Evolutionary conservation across 2,888 invertebrate genomes (phyloP).

Genomic region (Agrilus mali): DNA sequence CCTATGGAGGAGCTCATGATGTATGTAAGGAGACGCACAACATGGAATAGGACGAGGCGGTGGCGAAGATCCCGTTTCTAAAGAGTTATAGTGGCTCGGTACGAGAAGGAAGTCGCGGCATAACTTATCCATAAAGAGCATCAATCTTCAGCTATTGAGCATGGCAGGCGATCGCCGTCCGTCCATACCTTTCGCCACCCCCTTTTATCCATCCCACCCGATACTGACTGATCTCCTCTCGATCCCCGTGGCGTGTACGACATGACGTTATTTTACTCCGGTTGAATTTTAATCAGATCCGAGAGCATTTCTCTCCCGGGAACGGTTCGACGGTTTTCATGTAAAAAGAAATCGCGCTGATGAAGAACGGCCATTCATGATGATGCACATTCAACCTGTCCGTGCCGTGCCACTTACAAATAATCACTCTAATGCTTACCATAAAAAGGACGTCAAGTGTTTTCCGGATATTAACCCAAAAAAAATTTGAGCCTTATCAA

Average conservation of each 20-base stretch:
- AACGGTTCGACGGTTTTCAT: too few relatives aligned
- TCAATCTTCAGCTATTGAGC: conserved; percentile 30
- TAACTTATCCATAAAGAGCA: conserved; percentile 27
- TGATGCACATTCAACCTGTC: too few relatives aligned
- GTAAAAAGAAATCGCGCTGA: too few relatives aligned
- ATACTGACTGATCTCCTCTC: conserved; percentile 6
- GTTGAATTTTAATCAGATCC: conserved; percentile 27
- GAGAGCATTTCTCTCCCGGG: conserved; percentile 6
- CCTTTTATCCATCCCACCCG: conserved; percentile 7
- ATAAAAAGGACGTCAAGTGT: too few relatives aligned
- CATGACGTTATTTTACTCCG: conserved; percentile 26
- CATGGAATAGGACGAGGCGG: too few relatives aligned
- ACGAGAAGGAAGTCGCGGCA: conserved; percentile 17
- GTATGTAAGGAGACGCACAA: too few relatives aligned
- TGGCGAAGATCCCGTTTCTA: conserved; percentile 4
- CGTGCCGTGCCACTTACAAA: too few relatives aligned
- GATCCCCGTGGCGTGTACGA: conserved; percentile 22
- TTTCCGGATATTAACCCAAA: too few relatives aligned
- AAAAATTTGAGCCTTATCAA: too few relatives aligned
- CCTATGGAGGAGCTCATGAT: too few relatives aligned
- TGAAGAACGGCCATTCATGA: too few relatives aligned
- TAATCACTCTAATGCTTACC: too few relatives aligned
- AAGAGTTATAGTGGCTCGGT: conserved; percentile 8
- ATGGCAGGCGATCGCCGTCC: conserved; percentile 17
- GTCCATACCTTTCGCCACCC: not conserved